These are phyloP conservation scores for Typhlichthys eigenmanni DNA, from an alignment of 2,797 vertebrate genomes.

Conservation along the genomic window DNA sequence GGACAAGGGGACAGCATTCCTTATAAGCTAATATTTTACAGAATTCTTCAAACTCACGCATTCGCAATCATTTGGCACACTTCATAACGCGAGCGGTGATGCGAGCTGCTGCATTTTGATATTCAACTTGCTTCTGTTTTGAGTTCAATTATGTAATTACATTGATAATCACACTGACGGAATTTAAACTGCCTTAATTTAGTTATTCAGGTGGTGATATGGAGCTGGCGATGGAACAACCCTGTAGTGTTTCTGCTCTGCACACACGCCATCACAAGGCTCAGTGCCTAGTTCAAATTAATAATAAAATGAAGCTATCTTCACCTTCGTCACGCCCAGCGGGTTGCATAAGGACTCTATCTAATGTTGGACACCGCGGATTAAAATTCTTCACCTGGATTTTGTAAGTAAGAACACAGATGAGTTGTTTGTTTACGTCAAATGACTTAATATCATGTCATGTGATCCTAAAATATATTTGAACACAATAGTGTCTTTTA, in stretches of 20 bases:
- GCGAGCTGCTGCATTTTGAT: slow-evolving; percentile 62
- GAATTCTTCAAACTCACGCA: slow-evolving; percentile 75
- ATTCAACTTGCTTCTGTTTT: slow-evolving; percentile 64
- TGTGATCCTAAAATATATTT: background rate
- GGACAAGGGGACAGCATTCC: slow-evolving; percentile 70
- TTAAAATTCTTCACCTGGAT: slow-evolving; percentile 47
- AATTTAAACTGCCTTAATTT: slow-evolving; percentile 71
- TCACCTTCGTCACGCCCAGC: slow-evolving; percentile 21
- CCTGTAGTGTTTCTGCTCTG: slow-evolving; percentile 43
- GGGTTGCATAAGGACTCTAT: slow-evolving; percentile 41
- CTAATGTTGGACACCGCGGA: slow-evolving; percentile 43
- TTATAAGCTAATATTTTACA: slow-evolving; percentile 77
- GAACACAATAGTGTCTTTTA: background rate
- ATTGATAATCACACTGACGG: slow-evolving; percentile 69
- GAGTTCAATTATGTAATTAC: slow-evolving; percentile 69
- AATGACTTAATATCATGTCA: background rate
- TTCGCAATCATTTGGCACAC: slow-evolving; percentile 64
- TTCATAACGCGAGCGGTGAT: slow-evolving; percentile 60
- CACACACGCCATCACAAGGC: slow-evolving; percentile 40
- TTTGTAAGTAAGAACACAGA: slow-evolving; percentile 55
- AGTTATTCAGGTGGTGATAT: slow-evolving; percentile 70
- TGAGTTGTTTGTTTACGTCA: background rate
- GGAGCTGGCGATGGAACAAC: slow-evolving; percentile 54
- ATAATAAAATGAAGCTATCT: slow-evolving; percentile 49
- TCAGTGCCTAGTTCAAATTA: slow-evolving; percentile 27